These are phyloP conservation scores for Thalpophila matura DNA, from an alignment of 2,888 invertebrate species.

Conservation along the genomic window DNA sequence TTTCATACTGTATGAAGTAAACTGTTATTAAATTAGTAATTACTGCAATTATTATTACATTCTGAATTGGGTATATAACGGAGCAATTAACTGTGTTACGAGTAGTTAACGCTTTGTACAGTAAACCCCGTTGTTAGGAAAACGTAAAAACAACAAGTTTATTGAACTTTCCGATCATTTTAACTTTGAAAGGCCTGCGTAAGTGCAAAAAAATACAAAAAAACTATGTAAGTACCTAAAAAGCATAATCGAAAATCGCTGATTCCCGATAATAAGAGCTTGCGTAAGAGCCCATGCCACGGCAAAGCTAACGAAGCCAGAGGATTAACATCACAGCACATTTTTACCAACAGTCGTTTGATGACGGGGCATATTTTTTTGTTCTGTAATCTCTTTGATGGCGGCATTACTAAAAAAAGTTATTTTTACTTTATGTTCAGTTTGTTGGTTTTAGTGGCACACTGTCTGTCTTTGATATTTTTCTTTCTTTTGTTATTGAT, in stretches of 20 bases:
- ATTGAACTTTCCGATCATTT: slow-evolving; percentile 21
- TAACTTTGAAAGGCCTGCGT: slow-evolving; percentile 6
- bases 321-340: slow-evolving; percentile 62
- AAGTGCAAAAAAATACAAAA: slow-evolving; percentile 15
- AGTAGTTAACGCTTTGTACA: slow-evolving; percentile 18
- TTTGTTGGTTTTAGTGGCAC: slow-evolving; percentile 46
- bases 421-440: slow-evolving; percentile 56
- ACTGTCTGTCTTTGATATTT: slow-evolving; percentile 53
- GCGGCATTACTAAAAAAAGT: slow-evolving; percentile 65
- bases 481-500: slow-evolving; percentile 34
- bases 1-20: slow-evolving; percentile 1
- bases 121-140: slow-evolving; percentile 6
- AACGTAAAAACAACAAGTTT: slow-evolving; percentile 9
- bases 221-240: slow-evolving; percentile 9
- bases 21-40: slow-evolving; percentile 13
- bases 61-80: slow-evolving; percentile 21
- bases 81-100: slow-evolving; percentile 23
- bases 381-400: slow-evolving; percentile 73
- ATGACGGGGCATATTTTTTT: slow-evolving; percentile 60
- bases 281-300: slow-evolving; percentile 33
- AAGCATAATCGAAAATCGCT: slow-evolving; percentile 45
- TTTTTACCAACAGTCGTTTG: slow-evolving; percentile 52
- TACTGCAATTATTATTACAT: neutral
- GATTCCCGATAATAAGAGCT: slow-evolving; percentile 52
- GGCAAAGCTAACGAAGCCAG: slow-evolving; percentile 56